A percentile compares a stretch with the other conserved stretches of the same genome.
phyloP scores from a whole-genome alignment of 2,888 invertebrate species.

The Elegia similella region DNA sequence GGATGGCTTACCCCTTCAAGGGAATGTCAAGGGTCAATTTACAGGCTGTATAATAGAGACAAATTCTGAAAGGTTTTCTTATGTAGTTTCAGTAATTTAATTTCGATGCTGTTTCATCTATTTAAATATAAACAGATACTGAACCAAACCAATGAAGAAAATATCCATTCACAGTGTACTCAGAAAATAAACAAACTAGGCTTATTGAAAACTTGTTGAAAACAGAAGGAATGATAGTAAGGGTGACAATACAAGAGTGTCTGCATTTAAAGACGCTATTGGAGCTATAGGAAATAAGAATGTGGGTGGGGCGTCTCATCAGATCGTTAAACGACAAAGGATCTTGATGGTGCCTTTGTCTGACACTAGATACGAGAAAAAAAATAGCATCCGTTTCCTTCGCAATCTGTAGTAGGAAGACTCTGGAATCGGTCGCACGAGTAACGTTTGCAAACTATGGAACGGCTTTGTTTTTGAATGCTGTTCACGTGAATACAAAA shows the following conservation, averaged over 20 bases:
- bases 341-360: constrained; percentile 51
- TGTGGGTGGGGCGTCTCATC: constrained; percentile 40
- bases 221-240: background rate
- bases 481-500: background rate
- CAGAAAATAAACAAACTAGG: no score
- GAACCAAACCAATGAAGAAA: no score
- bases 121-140: no score
- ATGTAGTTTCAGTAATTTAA: no score
- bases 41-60: no score
- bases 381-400: constrained; percentile 38
- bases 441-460: background rate
- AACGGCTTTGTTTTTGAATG: background rate
- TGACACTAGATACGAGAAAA: constrained; percentile 45
- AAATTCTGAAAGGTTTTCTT: no score
- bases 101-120: no score
- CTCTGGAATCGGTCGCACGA: background rate
- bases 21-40: no score
- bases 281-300: constrained; percentile 33
- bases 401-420: constrained; percentile 18
- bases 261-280: constrained; percentile 28
- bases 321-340: constrained; percentile 60
- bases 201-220: no score
- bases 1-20: no score
- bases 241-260: constrained; percentile 15
- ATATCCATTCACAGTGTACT: no score